phyloP scores from a whole-genome alignment of 1,140 invertebrate species.

The Aphelinus atriplicis region DNA sequence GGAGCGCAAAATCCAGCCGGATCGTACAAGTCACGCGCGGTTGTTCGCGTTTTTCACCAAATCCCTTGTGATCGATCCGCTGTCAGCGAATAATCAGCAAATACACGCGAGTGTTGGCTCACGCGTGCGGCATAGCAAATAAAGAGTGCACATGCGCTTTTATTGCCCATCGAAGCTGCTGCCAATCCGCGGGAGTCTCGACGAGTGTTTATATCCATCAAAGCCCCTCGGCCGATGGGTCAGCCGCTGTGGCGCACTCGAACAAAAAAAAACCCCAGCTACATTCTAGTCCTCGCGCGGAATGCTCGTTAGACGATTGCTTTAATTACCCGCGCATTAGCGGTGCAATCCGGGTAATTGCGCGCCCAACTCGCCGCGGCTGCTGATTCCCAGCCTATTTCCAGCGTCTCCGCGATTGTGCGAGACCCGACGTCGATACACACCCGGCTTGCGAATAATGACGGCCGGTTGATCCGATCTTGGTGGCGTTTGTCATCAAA shows the following conservation, averaged over 20 bases:
- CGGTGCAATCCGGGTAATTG: constrained; percentile 56
- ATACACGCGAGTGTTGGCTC: no score
- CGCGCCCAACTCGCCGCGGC: constrained; percentile 10
- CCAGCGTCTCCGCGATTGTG: constrained; percentile 36
- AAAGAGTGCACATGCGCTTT: no score
- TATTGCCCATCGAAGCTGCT: no score
- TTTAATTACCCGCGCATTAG: constrained; percentile 60
- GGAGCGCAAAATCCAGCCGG: no score
- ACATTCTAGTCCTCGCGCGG: constrained; percentile 52
- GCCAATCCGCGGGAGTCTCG: no score
- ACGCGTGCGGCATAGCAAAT: no score
- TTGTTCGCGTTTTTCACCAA: no score
- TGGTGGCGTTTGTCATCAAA: constrained; percentile 16
- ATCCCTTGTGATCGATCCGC: no score
- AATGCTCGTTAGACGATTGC: constrained; percentile 54
- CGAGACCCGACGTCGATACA: constrained; percentile 17
- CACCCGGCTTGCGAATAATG: constrained; percentile 24
- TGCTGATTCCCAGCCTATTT: constrained; percentile 26
- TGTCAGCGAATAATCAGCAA: no score
- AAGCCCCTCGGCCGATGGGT: not conserved
- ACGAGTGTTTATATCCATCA: not conserved
- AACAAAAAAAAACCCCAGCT: constrained; percentile 41
- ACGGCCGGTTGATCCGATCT: constrained; percentile 29
- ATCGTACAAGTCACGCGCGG: no score
- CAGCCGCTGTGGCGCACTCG: no score